Conservation (phyloP, 2,888 invertebrate genomes). For the Drosophila austrosaltans region DNA sequence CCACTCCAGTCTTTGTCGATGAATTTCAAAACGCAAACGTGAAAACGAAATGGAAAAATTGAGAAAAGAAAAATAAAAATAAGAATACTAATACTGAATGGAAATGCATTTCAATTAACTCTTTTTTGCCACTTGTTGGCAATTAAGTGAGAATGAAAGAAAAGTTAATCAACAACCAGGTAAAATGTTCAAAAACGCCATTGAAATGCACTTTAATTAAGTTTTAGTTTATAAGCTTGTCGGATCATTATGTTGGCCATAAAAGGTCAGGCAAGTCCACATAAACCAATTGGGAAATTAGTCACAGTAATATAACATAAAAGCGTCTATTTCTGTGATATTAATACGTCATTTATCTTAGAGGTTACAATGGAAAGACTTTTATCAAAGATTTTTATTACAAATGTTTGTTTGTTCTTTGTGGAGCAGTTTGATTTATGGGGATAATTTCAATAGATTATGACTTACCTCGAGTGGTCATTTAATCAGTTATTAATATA, state of each 20-base stretch:
- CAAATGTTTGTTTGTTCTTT: too few relatives aligned
- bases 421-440: too few relatives aligned
- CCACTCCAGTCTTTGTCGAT: background rate
- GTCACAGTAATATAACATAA: background rate
- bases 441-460: too few relatives aligned
- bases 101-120: conserved; percentile 66
- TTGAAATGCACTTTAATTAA: background rate
- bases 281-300: background rate
- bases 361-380: too few relatives aligned
- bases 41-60: conserved; percentile 28
- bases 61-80: conserved; percentile 22
- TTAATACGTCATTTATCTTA: too few relatives aligned
- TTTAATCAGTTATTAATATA: background rate
- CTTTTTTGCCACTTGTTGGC: conserved; percentile 26
- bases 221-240: background rate
- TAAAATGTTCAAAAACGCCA: background rate
- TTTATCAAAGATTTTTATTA: too few relatives aligned
- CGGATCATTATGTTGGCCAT: background rate
- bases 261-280: too few relatives aligned
- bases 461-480: background rate
- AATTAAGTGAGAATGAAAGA: conserved; percentile 46
- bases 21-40: conserved; percentile 5
- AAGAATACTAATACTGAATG: conserved; percentile 23
- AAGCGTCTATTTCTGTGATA: too few relatives aligned
- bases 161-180: conserved; percentile 32